A percentile compares a stretch with the other conserved stretches of the same genome.
Evolutionary conservation across 2,113 vertebrate genomes (phyloP).

Genomic region (Scartelaos histophorus): DNA sequence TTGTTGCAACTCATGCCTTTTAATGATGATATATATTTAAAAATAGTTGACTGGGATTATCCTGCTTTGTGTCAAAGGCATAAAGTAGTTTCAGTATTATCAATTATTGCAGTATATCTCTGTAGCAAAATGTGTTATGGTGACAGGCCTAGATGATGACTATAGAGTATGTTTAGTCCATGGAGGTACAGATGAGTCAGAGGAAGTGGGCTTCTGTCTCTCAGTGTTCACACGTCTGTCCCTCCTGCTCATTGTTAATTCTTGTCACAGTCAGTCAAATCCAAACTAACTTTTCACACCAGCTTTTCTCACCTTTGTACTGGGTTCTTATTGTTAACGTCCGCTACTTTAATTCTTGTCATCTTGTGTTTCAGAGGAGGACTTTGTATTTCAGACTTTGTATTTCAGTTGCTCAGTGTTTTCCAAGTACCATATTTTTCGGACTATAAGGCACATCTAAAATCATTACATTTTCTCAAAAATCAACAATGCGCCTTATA

Average conservation of each 20-base stretch:
- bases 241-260: slow-evolving; percentile 37
- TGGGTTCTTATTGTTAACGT: not conserved
- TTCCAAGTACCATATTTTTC: too few relatives aligned
- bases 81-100: too few relatives aligned
- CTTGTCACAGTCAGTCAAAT: slow-evolving; percentile 27
- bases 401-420: not conserved
- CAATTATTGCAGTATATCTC: too few relatives aligned
- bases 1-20: too few relatives aligned
- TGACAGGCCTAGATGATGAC: not conserved
- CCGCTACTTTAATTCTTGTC: not conserved
- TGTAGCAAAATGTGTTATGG: too few relatives aligned
- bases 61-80: too few relatives aligned
- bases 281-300: slow-evolving; percentile 14
- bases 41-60: too few relatives aligned
- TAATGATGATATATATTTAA: too few relatives aligned
- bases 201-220: slow-evolving; percentile 18
- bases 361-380: not conserved
- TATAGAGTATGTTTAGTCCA: not conserved
- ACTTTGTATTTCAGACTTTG: not conserved
- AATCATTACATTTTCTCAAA: too few relatives aligned
- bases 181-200: slow-evolving; percentile 40
- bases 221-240: slow-evolving; percentile 5
- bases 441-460: too few relatives aligned
- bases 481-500: too few relatives aligned
- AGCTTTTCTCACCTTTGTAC: not conserved